Percentiles rank a stretch among this genome's conserved stretches.
Conservation (phyloP, 2,113 vertebrate genomes). For the Colius striatus region DNA sequence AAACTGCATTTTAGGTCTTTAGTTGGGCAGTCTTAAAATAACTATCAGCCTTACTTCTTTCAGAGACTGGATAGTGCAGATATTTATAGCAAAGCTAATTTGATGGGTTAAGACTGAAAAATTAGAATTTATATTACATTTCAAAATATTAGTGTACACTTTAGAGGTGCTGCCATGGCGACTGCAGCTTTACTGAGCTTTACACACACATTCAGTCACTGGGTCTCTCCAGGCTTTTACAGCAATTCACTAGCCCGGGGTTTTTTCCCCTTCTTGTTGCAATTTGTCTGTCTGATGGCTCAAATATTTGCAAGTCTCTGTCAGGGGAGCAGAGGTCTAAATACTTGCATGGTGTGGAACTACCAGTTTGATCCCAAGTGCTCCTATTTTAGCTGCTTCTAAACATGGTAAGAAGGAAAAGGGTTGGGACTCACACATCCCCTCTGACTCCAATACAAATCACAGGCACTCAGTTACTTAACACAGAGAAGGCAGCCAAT, state of each 20-base stretch:
- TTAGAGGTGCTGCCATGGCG: slow-evolving; percentile 52
- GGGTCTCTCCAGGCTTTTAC: slow-evolving; percentile 20
- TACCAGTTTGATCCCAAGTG: neutral
- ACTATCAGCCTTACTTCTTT: neutral
- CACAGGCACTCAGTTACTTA: neutral
- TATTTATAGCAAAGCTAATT: slow-evolving; percentile 59
- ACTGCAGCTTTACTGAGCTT: slow-evolving; percentile 39
- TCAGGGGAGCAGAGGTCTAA: neutral
- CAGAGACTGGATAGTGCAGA: neutral
- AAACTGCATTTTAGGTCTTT: slow-evolving; percentile 18
- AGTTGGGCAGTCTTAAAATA: slow-evolving; percentile 52
- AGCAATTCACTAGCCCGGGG: neutral
- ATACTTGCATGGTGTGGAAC: neutral
- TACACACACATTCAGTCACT: neutral
- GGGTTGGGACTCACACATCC: neutral
- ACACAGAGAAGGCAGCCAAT: neutral
- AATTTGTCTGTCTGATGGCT: neutral
- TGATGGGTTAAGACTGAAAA: slow-evolving; percentile 56
- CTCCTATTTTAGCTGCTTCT: neutral
- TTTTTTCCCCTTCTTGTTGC: neutral
- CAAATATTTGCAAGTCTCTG: neutral
- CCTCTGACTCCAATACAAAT: neutral
- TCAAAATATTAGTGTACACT: slow-evolving; percentile 54
- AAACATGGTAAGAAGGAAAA: neutral
- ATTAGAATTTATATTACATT: slow-evolving; percentile 58